Base-by-base conservation (phyloP, 2,113 vertebrate species). In the Gallinago media region DNA sequence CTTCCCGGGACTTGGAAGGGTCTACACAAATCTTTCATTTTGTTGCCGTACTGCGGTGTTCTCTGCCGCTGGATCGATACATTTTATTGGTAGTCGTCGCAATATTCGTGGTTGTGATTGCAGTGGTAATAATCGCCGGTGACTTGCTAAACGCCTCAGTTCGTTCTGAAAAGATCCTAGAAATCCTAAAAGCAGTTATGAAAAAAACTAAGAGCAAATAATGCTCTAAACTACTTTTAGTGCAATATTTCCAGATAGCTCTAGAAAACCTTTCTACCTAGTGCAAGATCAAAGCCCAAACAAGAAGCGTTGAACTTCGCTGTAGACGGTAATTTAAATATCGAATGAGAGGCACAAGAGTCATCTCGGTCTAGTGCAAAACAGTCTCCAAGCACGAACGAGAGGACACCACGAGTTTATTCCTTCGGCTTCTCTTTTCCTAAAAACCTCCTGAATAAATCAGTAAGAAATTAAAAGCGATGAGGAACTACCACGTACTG, bases 61-160 rank as follows among this genome's bases (percentile, higher is more conserved):
- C 29, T 86, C 42, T 67, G 65, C 19, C 67, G 63, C 34, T 32
- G 40, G 9, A 62, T 47, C 3, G 26, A 62, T 78, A 13, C 20
- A 5, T 71, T 80, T 83, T 77, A n/a, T 19, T 13, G 34, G 32
- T 7, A 38, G 68, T n/a, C 4, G 1, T 18, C 18, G 20, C 31
- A 78, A 32, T 34, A 63, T 19, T 74, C 9, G 2, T 52, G 36
- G 5, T 55, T 55, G 31, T 55, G 49, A 63, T 81, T 62, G 11
- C 11, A 46, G 34, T 3, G n/a, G 9, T 29, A 55, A 65, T 31
- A 61, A 61, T 19, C 8, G 12, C 7, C 2, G 0, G 20, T 38
- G 47, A 31, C 8, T 44, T 84, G 40, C 56, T 88, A 32, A 80
- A 49, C 13, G 26, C 8, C 1, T 6, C 11, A 54, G 20, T 16